These are phyloP conservation scores for Thysanoteuthis rhombus DNA, from an alignment of 2,888 invertebrate genomes.

Conservation along the genomic window DNA sequence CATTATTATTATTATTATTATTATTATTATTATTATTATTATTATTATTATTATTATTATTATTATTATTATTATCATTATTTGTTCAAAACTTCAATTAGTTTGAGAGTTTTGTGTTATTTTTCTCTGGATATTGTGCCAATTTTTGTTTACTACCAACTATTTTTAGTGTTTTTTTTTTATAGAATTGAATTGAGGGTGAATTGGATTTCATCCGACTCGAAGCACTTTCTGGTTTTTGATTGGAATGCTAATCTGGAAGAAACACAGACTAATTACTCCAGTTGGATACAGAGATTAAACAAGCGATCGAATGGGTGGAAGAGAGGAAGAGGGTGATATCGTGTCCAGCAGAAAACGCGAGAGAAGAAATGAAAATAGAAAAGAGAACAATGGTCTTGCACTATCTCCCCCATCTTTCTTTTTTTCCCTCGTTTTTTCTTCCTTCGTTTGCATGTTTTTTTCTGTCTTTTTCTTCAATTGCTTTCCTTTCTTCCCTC, in stretches of 20 bases:
- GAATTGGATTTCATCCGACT: neutral
- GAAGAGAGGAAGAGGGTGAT: neutral
- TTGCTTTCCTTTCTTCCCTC: too few species aligned
- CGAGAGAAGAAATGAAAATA: too few species aligned
- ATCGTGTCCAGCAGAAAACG: neutral
- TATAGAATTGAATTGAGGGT: neutral
- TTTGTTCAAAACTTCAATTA: neutral
- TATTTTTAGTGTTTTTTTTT: neutral
- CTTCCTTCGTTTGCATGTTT: too few species aligned
- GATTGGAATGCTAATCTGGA: conserved; percentile 12
- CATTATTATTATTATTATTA: too few species aligned
- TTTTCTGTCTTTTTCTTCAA: too few species aligned
- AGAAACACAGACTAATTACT: neutral
- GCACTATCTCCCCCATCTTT: too few species aligned
- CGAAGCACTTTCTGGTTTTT: neutral
- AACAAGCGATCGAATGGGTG: neutral
- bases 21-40: neutral
- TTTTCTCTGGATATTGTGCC: too few species aligned
- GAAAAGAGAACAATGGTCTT: too few species aligned
- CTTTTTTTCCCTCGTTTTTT: too few species aligned
- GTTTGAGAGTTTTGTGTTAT: neutral
- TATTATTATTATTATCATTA: neutral
- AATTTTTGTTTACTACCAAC: neutral
- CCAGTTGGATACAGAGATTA: neutral
- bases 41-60: neutral